These are phyloP conservation scores for Phocoena phocoena DNA, from an alignment of 2,113 vertebrate species.

Conservation along the genomic window DNA sequence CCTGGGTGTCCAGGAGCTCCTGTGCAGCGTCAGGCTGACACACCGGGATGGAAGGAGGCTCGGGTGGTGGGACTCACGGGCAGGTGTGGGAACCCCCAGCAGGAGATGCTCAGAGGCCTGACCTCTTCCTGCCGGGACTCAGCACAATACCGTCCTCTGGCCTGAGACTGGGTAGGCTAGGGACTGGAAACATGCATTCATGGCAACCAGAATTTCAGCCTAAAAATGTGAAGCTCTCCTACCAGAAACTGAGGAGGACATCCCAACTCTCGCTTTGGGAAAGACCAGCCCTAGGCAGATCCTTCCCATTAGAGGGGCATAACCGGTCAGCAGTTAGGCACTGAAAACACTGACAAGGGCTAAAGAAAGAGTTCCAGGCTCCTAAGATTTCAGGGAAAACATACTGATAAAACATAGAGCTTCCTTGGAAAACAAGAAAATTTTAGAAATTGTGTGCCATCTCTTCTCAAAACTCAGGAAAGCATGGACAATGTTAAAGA, in stretches of 20 bases:
- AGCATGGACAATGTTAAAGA: background rate
- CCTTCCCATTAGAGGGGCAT: background rate
- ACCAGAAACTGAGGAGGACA: background rate
- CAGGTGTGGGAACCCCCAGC: too few relatives aligned
- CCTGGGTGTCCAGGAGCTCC: background rate
- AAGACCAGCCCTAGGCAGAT: background rate
- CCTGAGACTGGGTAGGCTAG: too few relatives aligned
- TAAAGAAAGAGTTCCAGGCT: background rate
- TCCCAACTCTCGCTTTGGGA: fast-evolving
- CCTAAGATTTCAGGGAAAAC: background rate
- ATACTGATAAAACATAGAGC: too few relatives aligned
- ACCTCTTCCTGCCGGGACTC: background rate
- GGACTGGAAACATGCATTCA: background rate
- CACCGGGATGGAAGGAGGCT: background rate
- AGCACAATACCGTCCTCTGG: too few relatives aligned
- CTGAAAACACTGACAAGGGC: too few relatives aligned
- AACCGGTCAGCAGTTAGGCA: fast-evolving
- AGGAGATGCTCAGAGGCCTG: too few relatives aligned
- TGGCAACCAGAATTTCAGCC: background rate
- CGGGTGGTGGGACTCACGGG: too few relatives aligned
- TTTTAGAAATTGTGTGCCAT: background rate
- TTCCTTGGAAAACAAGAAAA: background rate
- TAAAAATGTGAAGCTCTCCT: too few relatives aligned
- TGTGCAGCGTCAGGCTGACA: background rate
- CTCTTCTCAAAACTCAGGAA: background rate